Conservation (phyloP, 2,113 vertebrate species). For the Chlamydotis undulata region DNA sequence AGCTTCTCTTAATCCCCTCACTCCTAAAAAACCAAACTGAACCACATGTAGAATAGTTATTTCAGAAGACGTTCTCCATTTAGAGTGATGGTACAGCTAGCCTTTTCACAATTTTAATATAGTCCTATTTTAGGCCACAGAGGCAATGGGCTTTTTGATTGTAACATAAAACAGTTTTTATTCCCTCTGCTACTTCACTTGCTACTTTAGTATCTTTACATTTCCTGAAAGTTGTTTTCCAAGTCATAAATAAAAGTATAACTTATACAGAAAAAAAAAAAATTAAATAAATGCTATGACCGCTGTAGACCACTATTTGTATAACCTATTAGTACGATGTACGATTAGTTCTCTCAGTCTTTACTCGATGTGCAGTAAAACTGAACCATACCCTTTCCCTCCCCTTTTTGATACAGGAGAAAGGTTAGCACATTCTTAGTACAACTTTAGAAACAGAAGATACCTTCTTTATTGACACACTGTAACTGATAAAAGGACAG, state of each 20-base stretch:
- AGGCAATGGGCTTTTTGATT: not conserved
- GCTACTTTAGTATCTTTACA: not conserved
- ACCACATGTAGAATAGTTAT: not conserved
- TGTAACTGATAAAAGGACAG: not conserved
- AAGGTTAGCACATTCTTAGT: not conserved
- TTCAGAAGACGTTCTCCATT: not conserved
- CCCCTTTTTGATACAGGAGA: not conserved
- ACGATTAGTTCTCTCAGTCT: no score
- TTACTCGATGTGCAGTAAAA: not conserved
- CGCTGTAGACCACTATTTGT: not conserved
- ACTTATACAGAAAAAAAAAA: not conserved
- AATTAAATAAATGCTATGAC: not conserved
- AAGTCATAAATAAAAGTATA: not conserved
- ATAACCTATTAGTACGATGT: not conserved
- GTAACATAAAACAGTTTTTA: not conserved
- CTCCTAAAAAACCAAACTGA: not conserved
- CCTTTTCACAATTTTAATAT: not conserved
- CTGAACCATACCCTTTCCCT: not conserved
- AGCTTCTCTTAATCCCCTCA: not conserved
- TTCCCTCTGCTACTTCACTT: not conserved
- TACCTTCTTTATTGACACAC: not conserved
- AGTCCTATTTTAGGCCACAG: not conserved
- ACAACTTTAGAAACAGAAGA: not conserved
- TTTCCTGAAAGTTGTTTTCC: slow-evolving; percentile 2
- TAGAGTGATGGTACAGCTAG: not conserved